Evolutionary conservation across 1,140 invertebrate genomes (phyloP).

Genomic region (Heliconius eleuchia): DNA sequence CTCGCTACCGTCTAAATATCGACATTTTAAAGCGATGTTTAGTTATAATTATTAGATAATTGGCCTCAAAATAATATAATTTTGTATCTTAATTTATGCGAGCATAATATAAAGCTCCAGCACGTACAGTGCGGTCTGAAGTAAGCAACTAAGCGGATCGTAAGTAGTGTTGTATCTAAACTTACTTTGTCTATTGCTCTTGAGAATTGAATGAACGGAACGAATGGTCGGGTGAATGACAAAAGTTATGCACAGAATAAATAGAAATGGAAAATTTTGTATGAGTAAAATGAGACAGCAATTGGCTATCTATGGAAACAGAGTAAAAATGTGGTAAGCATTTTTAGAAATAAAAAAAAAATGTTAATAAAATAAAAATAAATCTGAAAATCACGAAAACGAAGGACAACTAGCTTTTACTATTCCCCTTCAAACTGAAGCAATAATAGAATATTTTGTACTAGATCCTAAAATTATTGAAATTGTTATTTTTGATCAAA

Average conservation of each 20-base stretch:
- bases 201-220: not conserved
- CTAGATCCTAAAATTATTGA: too few relatives aligned
- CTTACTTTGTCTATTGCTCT: constrained; percentile 17
- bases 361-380: too few relatives aligned
- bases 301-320: not conserved
- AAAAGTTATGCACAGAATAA: not conserved
- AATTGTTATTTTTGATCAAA: too few relatives aligned
- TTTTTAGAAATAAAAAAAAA: too few relatives aligned
- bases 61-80: not conserved
- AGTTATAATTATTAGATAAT: constrained; percentile 50
- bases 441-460: too few relatives aligned
- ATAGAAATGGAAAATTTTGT: not conserved
- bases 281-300: not conserved
- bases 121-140: constrained; percentile 35
- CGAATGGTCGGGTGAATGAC: not conserved
- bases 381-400: too few relatives aligned
- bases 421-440: too few relatives aligned
- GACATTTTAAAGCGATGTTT: constrained; percentile 59
- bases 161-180: constrained; percentile 24
- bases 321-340: not conserved
- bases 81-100: constrained; percentile 45
- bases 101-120: constrained; percentile 51
- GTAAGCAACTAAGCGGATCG: constrained; percentile 24
- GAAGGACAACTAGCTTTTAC: too few relatives aligned
- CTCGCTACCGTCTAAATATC: constrained; percentile 43